A percentile compares a stretch with the other conserved stretches of the same genome.
phyloP scores from a whole-genome alignment of 2,113 vertebrate species.

The Dermatemys mawii region DNA sequence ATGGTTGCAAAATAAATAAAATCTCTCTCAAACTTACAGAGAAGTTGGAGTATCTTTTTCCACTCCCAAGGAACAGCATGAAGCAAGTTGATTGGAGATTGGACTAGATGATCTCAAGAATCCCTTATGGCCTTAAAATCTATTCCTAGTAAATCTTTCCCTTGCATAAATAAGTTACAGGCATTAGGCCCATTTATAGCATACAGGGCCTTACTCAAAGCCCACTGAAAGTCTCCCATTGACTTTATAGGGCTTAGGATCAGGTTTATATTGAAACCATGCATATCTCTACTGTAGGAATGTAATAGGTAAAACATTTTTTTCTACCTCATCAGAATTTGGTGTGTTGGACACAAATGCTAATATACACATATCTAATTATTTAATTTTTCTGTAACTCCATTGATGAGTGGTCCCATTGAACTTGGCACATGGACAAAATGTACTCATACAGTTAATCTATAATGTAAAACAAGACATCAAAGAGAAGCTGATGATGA shows the following conservation, averaged over 20 bases:
- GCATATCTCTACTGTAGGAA: neutral
- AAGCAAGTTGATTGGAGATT: neutral
- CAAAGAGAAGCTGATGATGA: conserved; percentile 39
- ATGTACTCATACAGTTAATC: neutral
- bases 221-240: neutral
- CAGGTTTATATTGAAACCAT: neutral
- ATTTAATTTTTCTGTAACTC: neutral
- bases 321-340: neutral
- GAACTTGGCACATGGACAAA: neutral
- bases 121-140: neutral
- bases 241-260: neutral
- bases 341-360: neutral
- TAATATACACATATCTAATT: neutral
- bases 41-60: neutral
- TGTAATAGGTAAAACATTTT: neutral
- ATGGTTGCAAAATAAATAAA: neutral
- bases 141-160: accelerated
- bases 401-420: neutral
- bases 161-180: neutral
- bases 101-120: neutral
- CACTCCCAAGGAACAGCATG: neutral
- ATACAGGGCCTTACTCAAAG: neutral
- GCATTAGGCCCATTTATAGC: neutral
- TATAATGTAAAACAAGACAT: neutral
- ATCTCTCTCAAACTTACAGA: neutral